These are phyloP conservation scores for Epistrophe grossulariae DNA, from an alignment of 2,888 invertebrate species.

Conservation along the genomic window DNA sequence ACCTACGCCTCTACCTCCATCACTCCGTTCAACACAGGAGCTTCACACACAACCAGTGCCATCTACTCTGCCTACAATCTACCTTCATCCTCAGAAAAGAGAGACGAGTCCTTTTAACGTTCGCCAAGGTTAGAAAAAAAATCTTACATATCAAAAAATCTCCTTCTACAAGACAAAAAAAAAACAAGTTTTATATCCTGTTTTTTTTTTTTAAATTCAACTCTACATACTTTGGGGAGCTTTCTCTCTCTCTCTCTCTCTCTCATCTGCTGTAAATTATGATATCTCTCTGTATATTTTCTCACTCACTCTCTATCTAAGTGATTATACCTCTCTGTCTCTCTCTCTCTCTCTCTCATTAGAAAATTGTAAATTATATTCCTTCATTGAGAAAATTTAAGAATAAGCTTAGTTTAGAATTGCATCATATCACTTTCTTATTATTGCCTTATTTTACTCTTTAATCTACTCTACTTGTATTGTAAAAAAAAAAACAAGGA, in stretches of 20 bases:
- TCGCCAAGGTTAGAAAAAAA: slow-evolving; percentile 79
- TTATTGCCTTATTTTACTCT: slow-evolving; percentile 63
- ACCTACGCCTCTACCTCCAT: slow-evolving; percentile 72
- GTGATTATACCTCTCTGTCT: slow-evolving; percentile 67
- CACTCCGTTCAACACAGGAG: slow-evolving; percentile 68
- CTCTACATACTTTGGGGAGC: slow-evolving; percentile 70
- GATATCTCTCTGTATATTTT: slow-evolving; percentile 68
- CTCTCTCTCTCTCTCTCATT: slow-evolving; percentile 62
- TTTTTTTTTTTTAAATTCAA: slow-evolving; percentile 75
- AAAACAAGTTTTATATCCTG: slow-evolving; percentile 76
- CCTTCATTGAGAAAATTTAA: slow-evolving; percentile 47
- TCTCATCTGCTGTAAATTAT: slow-evolving; percentile 77
- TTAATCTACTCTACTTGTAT: slow-evolving; percentile 52
- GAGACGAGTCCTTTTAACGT: slow-evolving; percentile 78
- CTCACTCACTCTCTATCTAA: slow-evolving; percentile 78
- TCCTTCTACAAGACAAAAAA: slow-evolving; percentile 61
- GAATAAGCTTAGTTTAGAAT: slow-evolving; percentile 62
- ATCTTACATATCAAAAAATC: slow-evolving; percentile 56
- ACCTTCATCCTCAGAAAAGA: slow-evolving; percentile 73
- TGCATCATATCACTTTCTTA: slow-evolving; percentile 66
- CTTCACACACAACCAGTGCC: slow-evolving; percentile 72
- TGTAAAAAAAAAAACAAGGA: slow-evolving; percentile 37
- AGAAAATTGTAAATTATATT: slow-evolving; percentile 66
- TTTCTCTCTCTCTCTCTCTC: slow-evolving; percentile 61
- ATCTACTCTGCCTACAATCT: slow-evolving; percentile 72